Evolutionary conservation across 2,113 vertebrate genomes (phyloP), one percentile per base, ranked within the genome.

Genomic region (Hippocampus comes): DNA sequence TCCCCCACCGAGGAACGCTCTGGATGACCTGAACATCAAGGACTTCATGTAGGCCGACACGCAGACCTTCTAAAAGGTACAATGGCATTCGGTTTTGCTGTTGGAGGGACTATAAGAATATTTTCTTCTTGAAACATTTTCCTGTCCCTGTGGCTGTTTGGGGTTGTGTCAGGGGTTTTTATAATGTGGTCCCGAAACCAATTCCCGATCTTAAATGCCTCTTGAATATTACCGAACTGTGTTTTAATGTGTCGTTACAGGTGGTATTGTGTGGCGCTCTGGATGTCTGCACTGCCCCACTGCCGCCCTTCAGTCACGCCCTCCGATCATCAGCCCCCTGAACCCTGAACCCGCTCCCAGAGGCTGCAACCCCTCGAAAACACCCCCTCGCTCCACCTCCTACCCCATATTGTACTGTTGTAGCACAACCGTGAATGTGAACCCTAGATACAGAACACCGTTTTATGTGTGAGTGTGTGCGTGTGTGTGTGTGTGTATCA

Each of bases 1-100:
- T 85, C 91, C 89, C 23, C 95, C 97, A 84, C 84, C 96, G 84
- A 97, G 98, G 94, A 97, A 99, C 82, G 96, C 97, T 75, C 94
- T 99, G 93, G 97, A 97, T 88, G 97, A 99, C 94, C 96, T 99
- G 90, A 99, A 98, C 93, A 98, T 99, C 91, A 99, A 99, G 92
- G 96, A 99, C 93, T 99, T 99, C 94, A 96, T 99, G 93, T 99
- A 98, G 95, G 93, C 73, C 84, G 86, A 86, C 76, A 79, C 71
- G 30, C 34, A 75, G 82, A 74, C 34, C 64, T 72, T 68, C 81
- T n/a, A 38, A 14, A 91, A 94, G 87, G 89, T 89, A 80, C 11
- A 1, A 21, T 14, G 53, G 9, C 53, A 2, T 56, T 51, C 18
- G 3, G 18, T 51, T 18, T 51, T 8, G 5, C 18, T 51, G 5